Evolutionary conservation across 2,888 invertebrate species (phyloP), one percentile per base, ranked within the genome.

Genomic region (Erpobdella octoculata): DNA sequence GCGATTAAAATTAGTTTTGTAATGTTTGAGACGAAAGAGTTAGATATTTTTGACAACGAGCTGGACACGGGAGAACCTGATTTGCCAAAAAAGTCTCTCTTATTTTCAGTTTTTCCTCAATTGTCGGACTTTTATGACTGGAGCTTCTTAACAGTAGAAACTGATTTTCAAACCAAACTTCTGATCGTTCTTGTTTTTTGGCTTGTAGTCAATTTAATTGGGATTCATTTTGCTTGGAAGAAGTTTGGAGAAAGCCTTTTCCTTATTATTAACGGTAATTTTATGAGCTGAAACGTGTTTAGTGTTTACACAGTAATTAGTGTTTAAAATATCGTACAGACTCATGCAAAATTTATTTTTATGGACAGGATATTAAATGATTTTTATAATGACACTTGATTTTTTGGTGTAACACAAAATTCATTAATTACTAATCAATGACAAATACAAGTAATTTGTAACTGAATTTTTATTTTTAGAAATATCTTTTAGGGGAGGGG

Each of bases 111-210:
- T 41, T 41, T 41, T 67, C 28, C 28, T 31, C 37, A 28, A n/a
- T 21, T 41, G 46, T 46, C 1, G 9, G 25, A 37, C 9, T 41
- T 41, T 33, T 28, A 46, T 31, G 25, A 33, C 35, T 5, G 28
- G 8, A 28, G 31, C n/a, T 38, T 31, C 46, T 46, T 41, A 0
- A 28, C 18, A 28, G n/a, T 31, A 41, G 67, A 67, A 67, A 21
- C 46, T 15, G 67, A 67, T 67, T 67, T 67, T 12, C 67, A 67
- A 28, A 67, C 46, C 28, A 67, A 67, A 31, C 28, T 67, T 25
- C 31, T 67, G 5, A 41, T 31, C 15, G 18, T 28, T 48, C 46
- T 67, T 12, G 12, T 67, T 28, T n/a, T 33, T 8, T 67, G 67
- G 67, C 48, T 67, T 1, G 28, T 41, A 2, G 1, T 67, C 21